phyloP scores from a whole-genome alignment of 2,888 invertebrate genomes.

The Lepidochitona cinerea region DNA sequence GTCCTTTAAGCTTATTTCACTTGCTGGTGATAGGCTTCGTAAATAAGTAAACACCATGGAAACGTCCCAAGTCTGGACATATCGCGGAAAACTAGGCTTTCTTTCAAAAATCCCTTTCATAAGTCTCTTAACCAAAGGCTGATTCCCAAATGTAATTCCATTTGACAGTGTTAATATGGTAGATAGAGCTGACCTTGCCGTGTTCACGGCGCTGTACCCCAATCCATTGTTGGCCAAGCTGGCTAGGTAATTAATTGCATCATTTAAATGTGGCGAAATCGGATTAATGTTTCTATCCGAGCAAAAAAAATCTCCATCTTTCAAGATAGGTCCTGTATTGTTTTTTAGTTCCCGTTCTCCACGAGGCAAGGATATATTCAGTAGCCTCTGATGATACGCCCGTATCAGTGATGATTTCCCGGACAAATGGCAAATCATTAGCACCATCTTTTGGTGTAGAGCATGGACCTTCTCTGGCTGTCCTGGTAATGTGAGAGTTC shows the following conservation, averaged over 20 bases:
- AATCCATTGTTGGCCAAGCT: constrained; percentile 12
- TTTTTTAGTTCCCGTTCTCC: constrained; percentile 27
- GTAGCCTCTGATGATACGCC: constrained; percentile 8
- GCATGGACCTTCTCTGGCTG: background rate
- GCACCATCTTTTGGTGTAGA: constrained; percentile 5
- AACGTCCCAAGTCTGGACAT: constrained; percentile 1
- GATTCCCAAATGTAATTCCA: background rate
- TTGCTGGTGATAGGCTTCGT: too few relatives aligned
- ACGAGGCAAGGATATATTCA: constrained; percentile 28
- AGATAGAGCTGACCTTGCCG: background rate
- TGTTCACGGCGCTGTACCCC: constrained; percentile 30
- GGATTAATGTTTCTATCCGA: constrained; percentile 23
- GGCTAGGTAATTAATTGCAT: constrained; percentile 25
- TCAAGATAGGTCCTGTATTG: constrained; percentile 26
- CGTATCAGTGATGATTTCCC: background rate
- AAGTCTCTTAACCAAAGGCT: background rate
- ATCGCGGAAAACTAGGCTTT: constrained; percentile 4
- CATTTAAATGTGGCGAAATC: constrained; percentile 22
- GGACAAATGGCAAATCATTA: constrained; percentile 13
- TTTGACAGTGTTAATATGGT: background rate
- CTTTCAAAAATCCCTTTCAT: constrained; percentile 3
- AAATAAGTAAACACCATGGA: background rate
- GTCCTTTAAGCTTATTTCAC: background rate
- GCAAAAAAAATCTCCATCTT: constrained; percentile 34
- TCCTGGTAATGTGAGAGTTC: background rate